These are phyloP conservation scores for Syncerus caffer DNA, from an alignment of 2,797 vertebrate genomes.

Conservation along the genomic window DNA sequence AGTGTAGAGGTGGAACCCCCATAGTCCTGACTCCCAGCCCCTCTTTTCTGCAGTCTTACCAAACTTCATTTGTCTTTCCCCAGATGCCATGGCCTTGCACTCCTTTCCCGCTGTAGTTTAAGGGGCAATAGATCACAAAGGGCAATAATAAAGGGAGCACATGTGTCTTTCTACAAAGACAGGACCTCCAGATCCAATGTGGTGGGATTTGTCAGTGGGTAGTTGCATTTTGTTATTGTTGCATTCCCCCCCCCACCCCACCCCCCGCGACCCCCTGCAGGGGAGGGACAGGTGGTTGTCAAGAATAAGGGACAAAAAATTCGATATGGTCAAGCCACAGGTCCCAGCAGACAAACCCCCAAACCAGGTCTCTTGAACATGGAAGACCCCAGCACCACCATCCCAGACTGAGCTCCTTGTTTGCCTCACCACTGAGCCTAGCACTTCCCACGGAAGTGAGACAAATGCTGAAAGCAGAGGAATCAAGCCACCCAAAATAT, in stretches of 20 bases:
- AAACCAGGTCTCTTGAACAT: neutral
- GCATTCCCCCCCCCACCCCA: neutral
- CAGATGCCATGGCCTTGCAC: neutral
- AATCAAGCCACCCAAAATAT: constrained; percentile 61
- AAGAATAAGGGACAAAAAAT: neutral
- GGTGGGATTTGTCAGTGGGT: neutral
- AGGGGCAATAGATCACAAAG: neutral
- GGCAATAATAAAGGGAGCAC: neutral
- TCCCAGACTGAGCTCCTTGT: neutral
- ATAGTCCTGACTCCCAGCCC: neutral
- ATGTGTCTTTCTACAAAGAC: neutral
- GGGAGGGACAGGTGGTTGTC: neutral
- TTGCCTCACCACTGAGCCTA: neutral
- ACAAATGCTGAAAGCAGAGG: constrained; percentile 46
- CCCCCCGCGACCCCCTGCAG: neutral
- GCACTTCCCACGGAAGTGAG: constrained; percentile 26
- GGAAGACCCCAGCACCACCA: neutral
- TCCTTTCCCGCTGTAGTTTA: neutral
- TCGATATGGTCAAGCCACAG: neutral
- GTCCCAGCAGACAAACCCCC: neutral
- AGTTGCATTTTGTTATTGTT: neutral
- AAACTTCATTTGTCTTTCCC: constrained; percentile 15
- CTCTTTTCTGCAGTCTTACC: neutral
- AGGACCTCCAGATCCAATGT: neutral
- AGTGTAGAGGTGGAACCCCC: neutral